Evolutionary conservation across 1,140 invertebrate genomes (phyloP).

Genomic region (Drosophila eugracilis): DNA sequence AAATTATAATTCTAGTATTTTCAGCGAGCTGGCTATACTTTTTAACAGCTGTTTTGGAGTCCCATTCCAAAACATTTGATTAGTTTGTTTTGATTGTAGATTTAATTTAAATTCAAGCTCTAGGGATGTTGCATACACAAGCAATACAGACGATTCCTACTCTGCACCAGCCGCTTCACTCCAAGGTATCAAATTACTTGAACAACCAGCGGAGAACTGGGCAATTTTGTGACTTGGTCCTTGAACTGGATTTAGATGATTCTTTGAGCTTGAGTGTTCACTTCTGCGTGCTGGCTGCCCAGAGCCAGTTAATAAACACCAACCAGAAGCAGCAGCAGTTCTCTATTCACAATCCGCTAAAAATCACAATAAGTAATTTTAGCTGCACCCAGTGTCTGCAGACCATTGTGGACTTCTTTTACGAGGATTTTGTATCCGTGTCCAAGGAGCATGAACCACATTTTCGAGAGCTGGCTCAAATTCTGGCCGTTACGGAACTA

Average conservation of each 20-base stretch:
- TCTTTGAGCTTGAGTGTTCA: conserved; percentile 59
- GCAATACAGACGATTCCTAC: conserved; percentile 48
- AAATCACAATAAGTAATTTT: conserved; percentile 74
- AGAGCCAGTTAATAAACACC: conserved; percentile 70
- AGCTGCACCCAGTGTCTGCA: conserved; percentile 69
- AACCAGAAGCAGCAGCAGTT: conserved; percentile 79
- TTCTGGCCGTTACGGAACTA: conserved; percentile 71
- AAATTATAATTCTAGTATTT: background rate
- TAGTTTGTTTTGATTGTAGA: conserved; percentile 16
- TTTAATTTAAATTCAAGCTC: background rate
- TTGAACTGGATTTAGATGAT: conserved; percentile 70
- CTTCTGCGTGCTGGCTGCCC: conserved; percentile 78
- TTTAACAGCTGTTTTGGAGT: conserved; percentile 26
- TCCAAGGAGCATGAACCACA: conserved; percentile 75
- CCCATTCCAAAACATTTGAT: conserved; percentile 5
- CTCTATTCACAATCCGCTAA: conserved; percentile 80
- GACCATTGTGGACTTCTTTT: conserved; percentile 80
- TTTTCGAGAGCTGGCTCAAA: conserved; percentile 72
- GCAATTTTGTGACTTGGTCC: conserved; percentile 77
- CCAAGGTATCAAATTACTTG: conserved; percentile 79
- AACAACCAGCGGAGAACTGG: conserved; percentile 71
- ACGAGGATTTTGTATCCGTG: conserved; percentile 78
- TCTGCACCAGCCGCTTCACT: conserved; percentile 75
- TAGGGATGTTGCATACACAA: conserved; percentile 23
- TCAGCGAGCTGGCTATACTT: conserved; percentile 2